Conservation (phyloP, 2,113 vertebrate genomes). For the Stomatorhinus ivindoensis region DNA sequence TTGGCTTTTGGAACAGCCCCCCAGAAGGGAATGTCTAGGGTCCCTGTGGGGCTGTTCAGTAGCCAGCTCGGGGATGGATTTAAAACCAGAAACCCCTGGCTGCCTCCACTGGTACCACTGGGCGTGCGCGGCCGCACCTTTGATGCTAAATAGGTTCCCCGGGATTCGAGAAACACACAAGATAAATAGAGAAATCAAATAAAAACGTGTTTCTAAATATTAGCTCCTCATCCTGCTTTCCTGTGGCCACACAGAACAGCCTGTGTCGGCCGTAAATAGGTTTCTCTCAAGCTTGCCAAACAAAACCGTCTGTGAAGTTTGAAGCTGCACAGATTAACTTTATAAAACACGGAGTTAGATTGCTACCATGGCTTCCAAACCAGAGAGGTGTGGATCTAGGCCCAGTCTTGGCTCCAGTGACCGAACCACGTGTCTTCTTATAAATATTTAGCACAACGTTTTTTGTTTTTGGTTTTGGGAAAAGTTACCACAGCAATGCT, state of each 20-base stretch:
- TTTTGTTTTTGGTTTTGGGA: constrained; percentile 13
- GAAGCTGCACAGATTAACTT: constrained; percentile 43
- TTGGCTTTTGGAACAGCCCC: not conserved
- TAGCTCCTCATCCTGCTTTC: constrained; percentile 48
- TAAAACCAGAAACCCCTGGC: constrained; percentile 47
- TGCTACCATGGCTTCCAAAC: constrained; percentile 46
- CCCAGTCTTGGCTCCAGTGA: constrained; percentile 29
- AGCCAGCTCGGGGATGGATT: constrained; percentile 32
- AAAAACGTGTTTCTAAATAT: constrained; percentile 60
- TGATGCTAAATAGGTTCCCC: constrained; percentile 50
- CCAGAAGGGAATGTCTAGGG: constrained; percentile 26
- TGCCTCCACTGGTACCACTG: constrained; percentile 44
- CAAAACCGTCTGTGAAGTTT: constrained; percentile 49
- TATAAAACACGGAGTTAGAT: constrained; percentile 56
- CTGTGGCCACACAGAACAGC: constrained; percentile 44
- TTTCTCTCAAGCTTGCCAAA: constrained; percentile 46
- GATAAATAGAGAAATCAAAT: constrained; percentile 61
- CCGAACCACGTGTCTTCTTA: constrained; percentile 34
- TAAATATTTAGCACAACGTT: constrained; percentile 19
- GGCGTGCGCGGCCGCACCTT: constrained; percentile 43
- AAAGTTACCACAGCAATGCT: constrained; percentile 19
- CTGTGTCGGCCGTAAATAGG: constrained; percentile 52
- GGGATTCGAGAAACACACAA: constrained; percentile 49
- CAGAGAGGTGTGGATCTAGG: constrained; percentile 38
- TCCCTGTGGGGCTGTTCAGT: constrained; percentile 37